phyloP scores from a whole-genome alignment of 2,797 vertebrate species.

The Steatocranus sp. region DNA sequence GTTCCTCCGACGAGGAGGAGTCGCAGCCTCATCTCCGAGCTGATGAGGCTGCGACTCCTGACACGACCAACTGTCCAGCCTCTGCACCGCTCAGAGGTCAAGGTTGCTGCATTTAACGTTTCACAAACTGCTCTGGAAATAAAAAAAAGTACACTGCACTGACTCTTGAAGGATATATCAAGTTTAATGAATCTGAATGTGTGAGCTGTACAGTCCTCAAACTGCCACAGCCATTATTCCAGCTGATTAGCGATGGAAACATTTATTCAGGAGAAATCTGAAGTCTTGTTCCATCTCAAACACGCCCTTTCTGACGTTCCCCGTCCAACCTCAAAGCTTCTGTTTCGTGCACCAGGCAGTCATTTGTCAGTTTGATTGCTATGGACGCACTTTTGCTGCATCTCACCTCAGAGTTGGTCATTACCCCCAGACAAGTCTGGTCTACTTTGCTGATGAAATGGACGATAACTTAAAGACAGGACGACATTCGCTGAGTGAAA shows the following conservation, averaged over 20 bases:
- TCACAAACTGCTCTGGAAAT: background rate
- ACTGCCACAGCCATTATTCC: background rate
- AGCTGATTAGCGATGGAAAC: background rate
- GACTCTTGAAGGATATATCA: background rate
- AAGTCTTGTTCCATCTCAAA: background rate
- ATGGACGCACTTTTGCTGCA: background rate
- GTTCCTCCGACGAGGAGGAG: background rate
- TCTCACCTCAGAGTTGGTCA: background rate
- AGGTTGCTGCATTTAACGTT: background rate
- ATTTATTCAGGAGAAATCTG: background rate
- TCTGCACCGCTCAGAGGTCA: background rate
- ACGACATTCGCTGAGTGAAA: background rate
- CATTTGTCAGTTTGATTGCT: background rate
- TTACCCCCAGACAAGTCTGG: background rate
- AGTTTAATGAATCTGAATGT: background rate
- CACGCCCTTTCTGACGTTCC: accelerated
- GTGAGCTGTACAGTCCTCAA: background rate
- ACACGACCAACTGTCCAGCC: accelerated
- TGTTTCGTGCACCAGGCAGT: accelerated
- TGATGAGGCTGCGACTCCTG: background rate
- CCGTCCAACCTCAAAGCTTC: background rate
- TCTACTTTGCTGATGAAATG: background rate
- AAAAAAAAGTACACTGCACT: accelerated
- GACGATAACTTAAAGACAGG: background rate
- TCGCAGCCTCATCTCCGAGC: background rate